Conservation (phyloP, 2,888 invertebrate species). For the Psylliodes chrysocephalus region DNA sequence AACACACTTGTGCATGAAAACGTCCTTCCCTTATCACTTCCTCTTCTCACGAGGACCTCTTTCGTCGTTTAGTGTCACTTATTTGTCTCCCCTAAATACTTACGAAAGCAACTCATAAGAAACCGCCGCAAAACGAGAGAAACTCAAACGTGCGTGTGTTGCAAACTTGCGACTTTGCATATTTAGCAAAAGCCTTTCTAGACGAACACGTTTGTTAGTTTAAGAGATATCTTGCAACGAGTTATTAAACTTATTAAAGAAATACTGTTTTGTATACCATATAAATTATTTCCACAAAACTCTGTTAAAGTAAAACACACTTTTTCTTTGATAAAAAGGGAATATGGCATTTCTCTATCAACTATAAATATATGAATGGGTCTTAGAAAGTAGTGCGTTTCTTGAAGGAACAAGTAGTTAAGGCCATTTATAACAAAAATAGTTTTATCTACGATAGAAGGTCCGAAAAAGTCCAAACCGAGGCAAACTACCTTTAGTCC, state of each 20-base stretch:
- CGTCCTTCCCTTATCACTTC: conserved; percentile 46
- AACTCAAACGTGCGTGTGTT: conserved; percentile 37
- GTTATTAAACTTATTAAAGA: conserved; percentile 10
- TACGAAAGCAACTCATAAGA: conserved; percentile 30
- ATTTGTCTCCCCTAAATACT: conserved; percentile 20
- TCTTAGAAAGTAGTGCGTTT: no score
- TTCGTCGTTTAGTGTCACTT: conserved; percentile 17
- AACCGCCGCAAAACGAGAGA: conserved; percentile 16
- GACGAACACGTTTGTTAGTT: conserved; percentile 28
- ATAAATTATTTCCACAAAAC: no score
- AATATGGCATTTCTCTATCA: no score
- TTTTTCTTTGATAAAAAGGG: no score
- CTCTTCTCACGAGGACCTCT: neutral
- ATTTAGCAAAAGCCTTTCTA: conserved; percentile 22
- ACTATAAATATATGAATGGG: no score
- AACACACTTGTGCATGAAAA: conserved; percentile 26
- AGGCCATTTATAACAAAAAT: no score
- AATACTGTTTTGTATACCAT: no score
- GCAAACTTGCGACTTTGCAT: conserved; percentile 35
- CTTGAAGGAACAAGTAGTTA: no score
- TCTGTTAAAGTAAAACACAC: no score
- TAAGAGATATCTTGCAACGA: conserved; percentile 6
- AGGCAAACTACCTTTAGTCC: no score
- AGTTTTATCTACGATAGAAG: no score
- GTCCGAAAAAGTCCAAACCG: no score